Conservation (phyloP, 2,797 vertebrate species). For the Monodelphis domestica region DNA sequence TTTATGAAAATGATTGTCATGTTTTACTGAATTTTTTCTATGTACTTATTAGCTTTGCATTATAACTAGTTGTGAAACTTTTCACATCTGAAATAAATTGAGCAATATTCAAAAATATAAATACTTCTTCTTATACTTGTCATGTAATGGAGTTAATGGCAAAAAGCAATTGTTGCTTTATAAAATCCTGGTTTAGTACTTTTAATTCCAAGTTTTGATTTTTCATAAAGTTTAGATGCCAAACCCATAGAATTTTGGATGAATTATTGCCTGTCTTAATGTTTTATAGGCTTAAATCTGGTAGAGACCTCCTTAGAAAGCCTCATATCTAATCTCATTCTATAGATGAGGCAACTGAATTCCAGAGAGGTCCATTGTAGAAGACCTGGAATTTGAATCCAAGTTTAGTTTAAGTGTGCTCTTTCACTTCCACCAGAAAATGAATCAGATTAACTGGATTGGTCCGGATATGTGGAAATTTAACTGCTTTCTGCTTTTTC, state of each 20-base stretch:
- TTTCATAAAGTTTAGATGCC: background rate
- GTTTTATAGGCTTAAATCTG: background rate
- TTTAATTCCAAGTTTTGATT: background rate
- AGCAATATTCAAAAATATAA: background rate
- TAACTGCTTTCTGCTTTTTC: background rate
- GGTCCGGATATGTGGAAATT: too few species aligned
- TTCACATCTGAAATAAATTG: background rate
- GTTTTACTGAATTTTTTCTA: constrained; percentile 22
- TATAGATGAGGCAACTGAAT: background rate
- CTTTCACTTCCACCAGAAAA: background rate
- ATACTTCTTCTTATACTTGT: background rate
- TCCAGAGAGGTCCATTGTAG: background rate
- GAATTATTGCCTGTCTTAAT: background rate
- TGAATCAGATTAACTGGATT: background rate
- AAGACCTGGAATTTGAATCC: background rate
- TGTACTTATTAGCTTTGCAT: background rate
- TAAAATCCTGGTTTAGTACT: background rate
- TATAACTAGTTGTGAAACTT: background rate
- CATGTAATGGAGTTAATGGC: background rate
- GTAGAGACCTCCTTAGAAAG: too few species aligned
- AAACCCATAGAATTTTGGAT: constrained; percentile 18
- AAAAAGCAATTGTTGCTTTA: constrained; percentile 3
- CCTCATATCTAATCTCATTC: background rate
- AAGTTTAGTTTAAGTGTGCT: too few species aligned
- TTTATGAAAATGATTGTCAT: background rate